Base-by-base conservation (phyloP, 1,140 invertebrate species). In the Psix sp. region DNA sequence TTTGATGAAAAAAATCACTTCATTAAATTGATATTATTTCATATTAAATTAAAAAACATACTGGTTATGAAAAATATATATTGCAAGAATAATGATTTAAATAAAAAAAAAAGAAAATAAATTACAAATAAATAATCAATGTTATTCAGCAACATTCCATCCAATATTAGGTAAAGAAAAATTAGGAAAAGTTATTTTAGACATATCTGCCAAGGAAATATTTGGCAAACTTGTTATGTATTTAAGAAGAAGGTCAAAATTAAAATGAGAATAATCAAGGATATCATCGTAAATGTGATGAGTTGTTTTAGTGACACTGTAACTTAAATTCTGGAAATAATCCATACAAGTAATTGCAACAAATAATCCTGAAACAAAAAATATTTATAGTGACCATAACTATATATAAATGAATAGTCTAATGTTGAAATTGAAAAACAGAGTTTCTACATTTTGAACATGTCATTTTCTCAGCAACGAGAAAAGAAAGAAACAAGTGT, bases 301-400 rank as follows among this genome's bases (percentile, higher is more conserved):
- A 77, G 79, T 80, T 74, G 77, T 84, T 66, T 86, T 77, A 73
- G 77, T 81, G 72, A 85, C 77, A 77, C 66, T 78, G 52, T 82
- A 51, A 40, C 77, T 68, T 79, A 82, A 76, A 78, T 85, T 85
- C 76, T 79, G 78, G 71, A 85, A 79, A 73, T 80, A 82, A 57
- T 87, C 81, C 82, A 62, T 79, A 83, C 81, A 80, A 78, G 80
- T 80, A 82, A 83, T 77, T 77, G 78, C 74, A 81, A 84, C 46
- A 81, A 84, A 84, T 82, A 80, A 73, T 77, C 84, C 86, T 87
- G 86, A 85, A 87, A 87, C 84, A 87, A 83, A 87, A 81, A 84
- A 74, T 82, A 40, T 17, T 78, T 54, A 84, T 57, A 65, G 78
- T 78, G 60, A 77, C 78, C 66, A 80, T 72, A 76, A 74, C n/a